Evolutionary conservation across 2,888 invertebrate species (phyloP).

Genomic region (Thecophora atra): DNA sequence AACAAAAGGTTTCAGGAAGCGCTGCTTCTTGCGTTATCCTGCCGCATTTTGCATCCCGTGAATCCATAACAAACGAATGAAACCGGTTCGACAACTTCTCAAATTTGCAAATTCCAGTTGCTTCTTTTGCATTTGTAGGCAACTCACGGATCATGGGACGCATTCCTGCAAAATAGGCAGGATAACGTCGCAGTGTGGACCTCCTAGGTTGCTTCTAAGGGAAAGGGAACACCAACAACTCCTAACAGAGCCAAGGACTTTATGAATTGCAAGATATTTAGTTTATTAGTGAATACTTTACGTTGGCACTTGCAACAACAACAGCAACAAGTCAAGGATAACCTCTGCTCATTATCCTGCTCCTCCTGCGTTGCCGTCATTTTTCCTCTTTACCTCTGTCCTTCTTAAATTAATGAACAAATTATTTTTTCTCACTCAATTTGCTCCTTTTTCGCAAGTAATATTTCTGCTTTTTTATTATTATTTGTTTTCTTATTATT

Average conservation of each 20-base stretch:
- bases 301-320: background rate
- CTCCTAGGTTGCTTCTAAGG: constrained; percentile 7
- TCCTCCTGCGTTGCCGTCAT: too few species aligned
- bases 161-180: background rate
- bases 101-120: too few species aligned
- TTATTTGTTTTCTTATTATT: constrained; percentile 9
- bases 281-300: background rate
- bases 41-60: background rate
- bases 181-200: background rate
- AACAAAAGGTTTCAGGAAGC: too few species aligned
- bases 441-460: constrained; percentile 47
- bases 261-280: background rate
- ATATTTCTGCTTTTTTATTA: constrained; percentile 35
- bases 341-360: background rate
- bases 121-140: too few species aligned
- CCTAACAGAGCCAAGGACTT: background rate
- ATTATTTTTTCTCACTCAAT: constrained; percentile 20
- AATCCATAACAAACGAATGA: background rate
- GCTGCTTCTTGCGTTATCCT: too few species aligned
- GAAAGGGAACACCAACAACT: background rate
- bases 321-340: background rate
- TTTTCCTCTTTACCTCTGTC: background rate
- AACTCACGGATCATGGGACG: background rate
- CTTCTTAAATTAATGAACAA: constrained; percentile 1
- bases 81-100: too few species aligned